These are phyloP conservation scores for Drosophila emarginata DNA, from an alignment of 2,888 invertebrate genomes.

Conservation along the genomic window DNA sequence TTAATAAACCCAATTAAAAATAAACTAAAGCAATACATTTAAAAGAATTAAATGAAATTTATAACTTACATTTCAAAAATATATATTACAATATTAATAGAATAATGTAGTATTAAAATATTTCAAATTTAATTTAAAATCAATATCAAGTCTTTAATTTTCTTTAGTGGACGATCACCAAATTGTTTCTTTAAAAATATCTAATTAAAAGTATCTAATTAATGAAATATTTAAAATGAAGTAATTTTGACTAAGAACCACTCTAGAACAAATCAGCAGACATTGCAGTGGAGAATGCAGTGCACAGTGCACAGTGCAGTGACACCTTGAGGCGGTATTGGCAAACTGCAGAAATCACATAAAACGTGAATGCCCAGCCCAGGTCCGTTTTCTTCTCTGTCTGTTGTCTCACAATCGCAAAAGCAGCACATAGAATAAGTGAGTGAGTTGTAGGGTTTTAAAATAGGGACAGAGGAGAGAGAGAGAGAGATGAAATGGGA, in stretches of 20 bases:
- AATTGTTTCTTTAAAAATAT: no score
- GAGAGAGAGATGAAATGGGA: background rate
- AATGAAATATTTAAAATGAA: no score
- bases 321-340: conserved; percentile 71
- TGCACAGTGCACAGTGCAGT: conserved; percentile 45
- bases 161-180: no score
- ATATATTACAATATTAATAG: no score
- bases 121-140: no score
- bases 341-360: conserved; percentile 71
- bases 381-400: background rate
- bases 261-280: conserved; percentile 14
- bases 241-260: conserved; percentile 27
- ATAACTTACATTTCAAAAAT: no score
- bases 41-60: no score
- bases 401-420: conserved; percentile 44
- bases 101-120: no score
- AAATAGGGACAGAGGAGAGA: conserved; percentile 1
- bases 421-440: conserved; percentile 51
- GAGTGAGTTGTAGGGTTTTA: conserved; percentile 13
- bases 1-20: no score
- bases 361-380: conserved; percentile 48
- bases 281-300: conserved; percentile 25
- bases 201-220: no score
- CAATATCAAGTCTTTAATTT: no score
- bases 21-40: no score